Conservation (phyloP, 1,140 invertebrate genomes). For the Phthorimaea operculella region DNA sequence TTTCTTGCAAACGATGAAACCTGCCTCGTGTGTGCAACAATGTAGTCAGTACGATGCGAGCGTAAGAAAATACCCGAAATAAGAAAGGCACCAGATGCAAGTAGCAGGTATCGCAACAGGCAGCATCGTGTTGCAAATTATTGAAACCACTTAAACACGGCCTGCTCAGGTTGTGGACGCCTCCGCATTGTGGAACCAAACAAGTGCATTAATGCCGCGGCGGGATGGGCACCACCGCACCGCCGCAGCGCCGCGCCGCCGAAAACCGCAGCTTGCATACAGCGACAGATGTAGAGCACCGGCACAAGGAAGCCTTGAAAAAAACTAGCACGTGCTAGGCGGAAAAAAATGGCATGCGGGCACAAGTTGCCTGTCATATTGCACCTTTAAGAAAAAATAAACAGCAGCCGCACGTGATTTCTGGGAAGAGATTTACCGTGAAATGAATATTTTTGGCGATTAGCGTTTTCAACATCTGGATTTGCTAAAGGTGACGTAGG, state of each 20-base stretch:
- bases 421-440: conserved; percentile 31
- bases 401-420: conserved; percentile 37
- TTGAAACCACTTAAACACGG: conserved; percentile 21
- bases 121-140: conserved; percentile 59
- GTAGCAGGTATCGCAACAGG: conserved; percentile 50
- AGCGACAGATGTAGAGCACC: conserved; percentile 54
- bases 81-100: conserved; percentile 51
- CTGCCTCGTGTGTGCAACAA: too few relatives aligned
- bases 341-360: conserved; percentile 60
- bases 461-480: conserved; percentile 8
- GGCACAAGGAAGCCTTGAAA: conserved; percentile 49
- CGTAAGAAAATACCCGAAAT: neutral
- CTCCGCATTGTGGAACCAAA: neutral
- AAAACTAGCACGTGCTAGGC: conserved; percentile 54
- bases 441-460: conserved; percentile 41
- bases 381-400: conserved; percentile 33
- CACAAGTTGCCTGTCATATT: conserved; percentile 50
- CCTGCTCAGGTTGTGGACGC: neutral
- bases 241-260: conserved; percentile 1
- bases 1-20: too few relatives aligned
- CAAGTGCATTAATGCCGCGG: conserved; percentile 16
- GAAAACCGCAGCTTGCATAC: conserved; percentile 49
- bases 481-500: neutral
- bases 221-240: conserved; percentile 7
- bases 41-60: too few relatives aligned